Evolutionary conservation across 2,888 invertebrate species (phyloP), one percentile per base, ranked within the genome.

Genomic region (Leptopilina drosophilae): DNA sequence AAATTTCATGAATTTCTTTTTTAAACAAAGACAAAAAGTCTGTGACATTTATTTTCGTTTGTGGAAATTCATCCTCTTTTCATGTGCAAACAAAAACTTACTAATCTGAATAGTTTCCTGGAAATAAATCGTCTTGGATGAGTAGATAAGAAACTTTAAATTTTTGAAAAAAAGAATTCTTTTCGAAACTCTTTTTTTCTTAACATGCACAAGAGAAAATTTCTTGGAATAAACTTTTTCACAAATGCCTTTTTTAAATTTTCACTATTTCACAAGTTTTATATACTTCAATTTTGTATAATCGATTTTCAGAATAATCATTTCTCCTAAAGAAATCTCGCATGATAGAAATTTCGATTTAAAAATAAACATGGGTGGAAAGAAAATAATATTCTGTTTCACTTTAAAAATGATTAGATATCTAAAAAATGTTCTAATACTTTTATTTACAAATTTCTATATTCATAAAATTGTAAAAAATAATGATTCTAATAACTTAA

Each of bases 81-180:
- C n/a, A 65, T 20, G 14, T 26, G n/a, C 65, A 65, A 65, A 65
- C 65, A 42, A 42, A 65, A 65, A 65, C 40, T 40, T 65, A 40
- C 65, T 65, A 40, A 65, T 65, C 40, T 65, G 9, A 65, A 65
- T 65, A 65, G 40, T 65, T 65, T 65, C 65, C 40, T 40, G n/a
- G 33, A 33, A 65, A 40, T 65, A 65, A 65, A 65, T 65, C 65
- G 40, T 40, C 40, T 42, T 65, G 40, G 14, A 33, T 65, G 40
- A 65, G 40, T 33, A 11, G 65, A 65, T 40, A 65, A 40, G 40
- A 65, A 65, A 65, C 65, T 65, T 65, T 8, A 33, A 40, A 33
- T 33, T 1, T 33, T 33, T 33, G 33, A 12, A 7, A n/a, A 40
- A 40, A 33, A n/a, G 33, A 33, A 33, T 33, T 33, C 12, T 14